Base-by-base conservation (phyloP, 2,113 vertebrate genomes). In the Cepphus grylle region DNA sequence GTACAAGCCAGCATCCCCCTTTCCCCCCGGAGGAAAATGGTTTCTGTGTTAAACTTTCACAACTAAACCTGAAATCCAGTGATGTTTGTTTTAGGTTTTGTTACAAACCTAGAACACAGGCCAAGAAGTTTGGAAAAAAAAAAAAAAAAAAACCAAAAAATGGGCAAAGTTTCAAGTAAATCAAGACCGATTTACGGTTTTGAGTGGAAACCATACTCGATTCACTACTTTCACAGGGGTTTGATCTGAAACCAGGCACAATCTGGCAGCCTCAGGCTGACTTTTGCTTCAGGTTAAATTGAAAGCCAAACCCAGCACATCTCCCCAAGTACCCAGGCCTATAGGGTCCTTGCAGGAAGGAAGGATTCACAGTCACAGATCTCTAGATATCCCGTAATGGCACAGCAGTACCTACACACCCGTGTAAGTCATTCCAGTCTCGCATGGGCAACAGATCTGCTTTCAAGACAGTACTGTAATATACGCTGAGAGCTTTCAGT, bases 31-130 rank as follows among this genome's bases (percentile, higher is more conserved):
- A 91, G 89, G 74, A 96, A 96, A 97, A 95, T 80, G 78, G 91
- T 95, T 97, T 94, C 81, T 97, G 66, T 93, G 93, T 95, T 96
- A 96, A 95, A 95, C 74, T 97, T 91, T 90, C 95, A 95, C 87
- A 95, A 86, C 95, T 91, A 90, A 97, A 96, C 91, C 81, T 88
- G 6, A 97, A 96, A 96, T 83, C 62, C 93, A 94, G 84, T 50
- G 50, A 61, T 95, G 91, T 97, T 97, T 97, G 91, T 4, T 97
- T 97, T 97, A 95, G 96, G 91, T 97, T 97, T 95, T 93, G 71
- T 97, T 97, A 90, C 94, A 96, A 95, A 94, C 81, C 74, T 88
- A 90, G 81, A 97, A 95, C 63, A 77, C 63, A 40, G 59, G 93
- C 94, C 96, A 97, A 97, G n/a, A 40, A 40, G 91, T 90, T 91